Base-by-base conservation (phyloP, 2,113 vertebrate species). In the Myotis yumanensis region DNA sequence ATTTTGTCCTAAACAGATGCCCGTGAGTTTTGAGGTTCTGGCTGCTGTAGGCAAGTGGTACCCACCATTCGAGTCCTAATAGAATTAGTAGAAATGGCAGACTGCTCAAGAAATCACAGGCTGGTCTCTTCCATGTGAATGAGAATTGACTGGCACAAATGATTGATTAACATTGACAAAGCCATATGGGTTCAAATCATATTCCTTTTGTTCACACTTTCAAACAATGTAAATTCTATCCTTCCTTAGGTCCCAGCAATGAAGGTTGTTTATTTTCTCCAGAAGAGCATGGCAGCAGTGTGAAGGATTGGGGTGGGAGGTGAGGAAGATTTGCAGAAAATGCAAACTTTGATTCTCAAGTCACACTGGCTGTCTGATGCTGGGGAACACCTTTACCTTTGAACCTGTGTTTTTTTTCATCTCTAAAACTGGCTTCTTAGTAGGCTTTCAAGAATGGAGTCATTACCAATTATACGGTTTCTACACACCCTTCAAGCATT, bases 131-230 rank as follows among this genome's bases (percentile, higher is more conserved):
- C 92, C 92, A 94, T 92, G 71, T 95, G 88, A 97, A 93, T 92
- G 85, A 93, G 35, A 89, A 97, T 81, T 92, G 92, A 95, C 90
- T 96, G 73, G 68, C 43, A 89, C 62, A 84, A 90, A 90, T 86
- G 93, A 97, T 90, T 94, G 85, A 96, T 95, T 93, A 81, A 86
- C 64, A 82, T 77, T 94, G 92, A 97, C 93, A 96, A 97, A 94
- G 12, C 82, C 91, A 91, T 95, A 95, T 84, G 86, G 51, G 79
- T 86, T 95, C 73, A 95, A 85, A 83, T 93, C 51, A 89, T 86
- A 92, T 91, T 94, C 35, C 22, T 85, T 93, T 48, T 84, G 85
- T 86, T 93, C 57, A 93, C 59, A 80, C n/a, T 97, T 92, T 71
- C 79, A 93, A 94, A 80, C 37, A 84, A 79, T 88, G 76, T 43